A percentile compares a stretch with the other conserved stretches of the same genome.
Evolutionary conservation across 1,140 invertebrate species (phyloP).

Genomic region (Triops longicaudatus): DNA sequence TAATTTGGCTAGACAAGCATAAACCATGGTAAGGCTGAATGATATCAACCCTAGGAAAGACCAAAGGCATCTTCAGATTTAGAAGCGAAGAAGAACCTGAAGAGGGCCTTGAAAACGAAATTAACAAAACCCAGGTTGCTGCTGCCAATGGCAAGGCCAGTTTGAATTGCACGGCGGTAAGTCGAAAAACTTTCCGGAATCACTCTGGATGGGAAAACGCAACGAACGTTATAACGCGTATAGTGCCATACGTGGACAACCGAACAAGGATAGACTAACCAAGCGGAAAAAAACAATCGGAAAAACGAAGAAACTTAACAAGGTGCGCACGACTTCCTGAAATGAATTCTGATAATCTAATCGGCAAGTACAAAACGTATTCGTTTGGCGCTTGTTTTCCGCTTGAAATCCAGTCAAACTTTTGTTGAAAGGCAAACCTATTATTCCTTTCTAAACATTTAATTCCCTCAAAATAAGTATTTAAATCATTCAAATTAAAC

Average conservation of each 20-base stretch:
- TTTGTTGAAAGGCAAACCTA: too few relatives aligned
- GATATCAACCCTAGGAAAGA: too few relatives aligned
- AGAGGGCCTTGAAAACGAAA: not conserved
- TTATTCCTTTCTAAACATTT: too few relatives aligned
- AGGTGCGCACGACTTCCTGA: not conserved
- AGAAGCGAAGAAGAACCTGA: not conserved
- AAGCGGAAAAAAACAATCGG: not conserved
- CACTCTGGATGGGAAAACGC: not conserved
- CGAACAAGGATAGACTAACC: not conserved
- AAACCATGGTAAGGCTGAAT: too few relatives aligned
- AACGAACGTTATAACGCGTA: not conserved
- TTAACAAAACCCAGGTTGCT: not conserved
- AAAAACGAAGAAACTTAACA: not conserved
- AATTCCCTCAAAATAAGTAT: too few relatives aligned
- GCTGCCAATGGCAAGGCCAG: slow-evolving; percentile 13
- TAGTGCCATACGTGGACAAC: not conserved
- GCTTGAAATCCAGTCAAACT: too few relatives aligned
- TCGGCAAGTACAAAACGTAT: not conserved
- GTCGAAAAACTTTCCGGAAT: not conserved
- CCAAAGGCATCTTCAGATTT: not conserved
- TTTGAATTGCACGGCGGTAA: not conserved
- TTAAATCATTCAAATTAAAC: too few relatives aligned
- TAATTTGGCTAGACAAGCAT: too few relatives aligned
- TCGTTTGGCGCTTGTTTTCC: too few relatives aligned
- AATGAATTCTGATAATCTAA: not conserved